Percentiles rank a stretch among this genome's conserved stretches.
Evolutionary conservation across 2,888 invertebrate species (phyloP).

Genomic region (Drosophila bunnanda): DNA sequence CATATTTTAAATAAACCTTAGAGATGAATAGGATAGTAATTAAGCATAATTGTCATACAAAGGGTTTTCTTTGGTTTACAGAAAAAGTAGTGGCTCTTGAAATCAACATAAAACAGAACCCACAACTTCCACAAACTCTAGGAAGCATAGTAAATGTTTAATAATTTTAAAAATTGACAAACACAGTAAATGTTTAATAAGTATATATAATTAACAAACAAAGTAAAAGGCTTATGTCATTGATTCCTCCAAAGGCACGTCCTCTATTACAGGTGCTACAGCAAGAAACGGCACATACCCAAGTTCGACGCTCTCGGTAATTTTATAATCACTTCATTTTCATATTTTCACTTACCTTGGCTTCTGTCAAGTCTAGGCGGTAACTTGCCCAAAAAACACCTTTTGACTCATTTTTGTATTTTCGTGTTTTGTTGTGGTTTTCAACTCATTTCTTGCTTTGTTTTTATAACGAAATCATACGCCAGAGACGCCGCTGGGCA

Average conservation of each 20-base stretch:
- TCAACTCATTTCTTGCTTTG: constrained; percentile 32
- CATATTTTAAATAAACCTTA: not conserved
- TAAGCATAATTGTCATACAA: not conserved
- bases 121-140: not conserved
- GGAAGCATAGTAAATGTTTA: not conserved
- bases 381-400: constrained; percentile 37
- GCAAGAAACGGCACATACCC: not conserved
- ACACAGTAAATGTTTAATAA: not conserved
- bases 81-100: too few relatives aligned
- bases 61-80: too few relatives aligned
- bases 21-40: not conserved
- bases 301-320: constrained; percentile 17
- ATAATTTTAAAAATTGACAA: not conserved
- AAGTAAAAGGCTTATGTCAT: not conserved
- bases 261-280: constrained; percentile 3
- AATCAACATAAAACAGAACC: not conserved
- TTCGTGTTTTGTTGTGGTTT: constrained; percentile 32
- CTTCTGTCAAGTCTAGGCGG: constrained; percentile 52
- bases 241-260: constrained; percentile 9
- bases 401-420: constrained; percentile 32
- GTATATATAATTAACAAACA: not conserved
- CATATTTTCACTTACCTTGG: constrained; percentile 63
- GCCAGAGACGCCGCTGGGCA: constrained; percentile 30
- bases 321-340: constrained; percentile 31
- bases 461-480: constrained; percentile 30